These are phyloP conservation scores for Ommatoiulus sabulosus DNA, from an alignment of 2,888 invertebrate genomes.

Conservation along the genomic window DNA sequence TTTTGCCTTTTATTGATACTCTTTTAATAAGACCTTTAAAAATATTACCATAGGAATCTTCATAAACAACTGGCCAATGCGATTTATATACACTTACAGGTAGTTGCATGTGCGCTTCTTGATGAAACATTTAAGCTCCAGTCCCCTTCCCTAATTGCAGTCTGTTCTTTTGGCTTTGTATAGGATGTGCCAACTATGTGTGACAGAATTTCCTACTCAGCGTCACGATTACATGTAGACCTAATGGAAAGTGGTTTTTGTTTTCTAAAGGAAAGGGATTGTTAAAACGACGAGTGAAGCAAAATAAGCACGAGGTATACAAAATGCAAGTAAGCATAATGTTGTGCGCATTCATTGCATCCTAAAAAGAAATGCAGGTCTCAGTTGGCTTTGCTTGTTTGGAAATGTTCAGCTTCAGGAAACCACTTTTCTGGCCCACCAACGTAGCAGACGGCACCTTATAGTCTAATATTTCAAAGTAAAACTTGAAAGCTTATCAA, in stretches of 20 bases:
- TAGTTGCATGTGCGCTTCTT: too few relatives aligned
- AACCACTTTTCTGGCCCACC: neutral
- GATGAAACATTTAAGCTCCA: neutral
- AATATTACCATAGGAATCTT: too few relatives aligned
- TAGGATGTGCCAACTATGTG: neutral
- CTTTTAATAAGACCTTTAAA: too few relatives aligned
- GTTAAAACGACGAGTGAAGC: neutral
- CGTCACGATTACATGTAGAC: neutral
- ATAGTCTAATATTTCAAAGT: neutral
- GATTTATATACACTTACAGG: too few relatives aligned
- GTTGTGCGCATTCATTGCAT: neutral
- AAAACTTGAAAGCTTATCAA: neutral
- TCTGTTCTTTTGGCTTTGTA: neutral
- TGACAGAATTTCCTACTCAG: neutral
- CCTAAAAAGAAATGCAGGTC: neutral
- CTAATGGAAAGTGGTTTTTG: neutral
- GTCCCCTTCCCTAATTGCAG: neutral
- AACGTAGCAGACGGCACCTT: neutral
- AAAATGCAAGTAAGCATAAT: conserved; percentile 21
- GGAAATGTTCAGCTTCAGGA: neutral
- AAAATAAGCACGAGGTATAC: neutral
- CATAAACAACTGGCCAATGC: too few relatives aligned
- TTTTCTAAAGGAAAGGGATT: neutral
- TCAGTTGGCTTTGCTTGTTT: neutral
- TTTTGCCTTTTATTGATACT: too few relatives aligned